These are phyloP conservation scores for Contarinia nasturtii DNA, from an alignment of 1,140 invertebrate species.

Conservation along the genomic window DNA sequence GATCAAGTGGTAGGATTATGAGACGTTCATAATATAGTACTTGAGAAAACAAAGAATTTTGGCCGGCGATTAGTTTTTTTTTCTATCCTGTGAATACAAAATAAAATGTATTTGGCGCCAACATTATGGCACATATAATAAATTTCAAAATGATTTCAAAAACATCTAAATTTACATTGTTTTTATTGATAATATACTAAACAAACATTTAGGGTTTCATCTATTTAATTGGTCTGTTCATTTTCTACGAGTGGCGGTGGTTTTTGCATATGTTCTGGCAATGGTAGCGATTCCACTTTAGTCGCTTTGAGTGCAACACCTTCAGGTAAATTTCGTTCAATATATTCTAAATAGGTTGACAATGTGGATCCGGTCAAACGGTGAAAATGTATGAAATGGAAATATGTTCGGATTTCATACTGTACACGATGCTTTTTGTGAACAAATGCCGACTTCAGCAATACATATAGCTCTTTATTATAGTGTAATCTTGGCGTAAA, in stretches of 20 bases:
- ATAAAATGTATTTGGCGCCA: too few relatives aligned
- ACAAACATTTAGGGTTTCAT: too few relatives aligned
- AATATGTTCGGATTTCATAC: slow-evolving; percentile 91
- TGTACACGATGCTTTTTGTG: slow-evolving; percentile 90
- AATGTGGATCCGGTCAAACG: slow-evolving; percentile 85
- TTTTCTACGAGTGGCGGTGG: slow-evolving; percentile 8
- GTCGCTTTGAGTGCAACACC: slow-evolving; percentile 90
- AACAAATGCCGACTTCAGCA: slow-evolving; percentile 76
- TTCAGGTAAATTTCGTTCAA: slow-evolving; percentile 92
- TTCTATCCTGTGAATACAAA: too few relatives aligned
- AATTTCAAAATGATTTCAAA: too few relatives aligned
- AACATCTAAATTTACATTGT: too few relatives aligned
- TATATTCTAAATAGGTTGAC: slow-evolving; percentile 90
- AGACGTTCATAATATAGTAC: too few relatives aligned
- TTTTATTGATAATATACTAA: too few relatives aligned
- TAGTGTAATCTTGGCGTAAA: slow-evolving; percentile 55
- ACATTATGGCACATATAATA: too few relatives aligned
- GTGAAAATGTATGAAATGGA: slow-evolving; percentile 61
- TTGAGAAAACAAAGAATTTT: too few relatives aligned
- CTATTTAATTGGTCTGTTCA: too few relatives aligned
- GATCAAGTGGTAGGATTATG: too few relatives aligned
- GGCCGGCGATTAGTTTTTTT: too few relatives aligned
- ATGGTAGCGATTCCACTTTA: slow-evolving; percentile 44
- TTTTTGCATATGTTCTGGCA: slow-evolving; percentile 31
- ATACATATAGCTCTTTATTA: slow-evolving; percentile 50